These are phyloP conservation scores for Ranitomeya imitator DNA, from an alignment of 2,113 vertebrate genomes.

Conservation along the genomic window DNA sequence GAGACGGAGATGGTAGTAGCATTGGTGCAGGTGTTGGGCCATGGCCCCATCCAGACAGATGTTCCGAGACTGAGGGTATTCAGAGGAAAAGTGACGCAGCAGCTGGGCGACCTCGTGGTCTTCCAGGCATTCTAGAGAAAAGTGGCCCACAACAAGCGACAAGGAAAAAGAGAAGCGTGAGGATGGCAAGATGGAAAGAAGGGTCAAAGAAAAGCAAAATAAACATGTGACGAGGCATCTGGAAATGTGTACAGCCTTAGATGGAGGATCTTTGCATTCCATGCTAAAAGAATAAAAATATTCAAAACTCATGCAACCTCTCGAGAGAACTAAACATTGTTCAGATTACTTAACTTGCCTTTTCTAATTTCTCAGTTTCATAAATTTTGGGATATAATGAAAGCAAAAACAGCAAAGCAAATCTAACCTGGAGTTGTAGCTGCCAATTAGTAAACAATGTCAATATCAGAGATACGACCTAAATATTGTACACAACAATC, in stretches of 20 bases:
- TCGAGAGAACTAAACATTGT: background rate
- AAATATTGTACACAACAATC: background rate
- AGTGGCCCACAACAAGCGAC: conserved; percentile 60
- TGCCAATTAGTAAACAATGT: background rate
- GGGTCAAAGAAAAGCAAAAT: conserved; percentile 63
- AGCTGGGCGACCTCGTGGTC: conserved; percentile 91
- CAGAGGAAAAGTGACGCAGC: conserved; percentile 90
- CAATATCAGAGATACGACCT: background rate
- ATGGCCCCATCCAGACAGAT: conserved; percentile 88
- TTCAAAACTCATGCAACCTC: background rate
- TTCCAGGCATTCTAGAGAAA: conserved; percentile 87
- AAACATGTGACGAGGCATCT: conserved; percentile 30
- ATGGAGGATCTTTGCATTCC: background rate
- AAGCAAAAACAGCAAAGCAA: background rate
- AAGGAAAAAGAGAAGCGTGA: conserved; percentile 68
- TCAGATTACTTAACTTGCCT: background rate
- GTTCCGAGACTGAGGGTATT: conserved; percentile 80
- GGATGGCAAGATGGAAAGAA: conserved; percentile 64
- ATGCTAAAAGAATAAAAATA: conserved; percentile 33
- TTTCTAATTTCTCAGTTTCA: background rate
- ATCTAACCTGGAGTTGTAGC: background rate
- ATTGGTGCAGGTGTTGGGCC: conserved; percentile 96
- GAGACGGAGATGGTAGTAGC: conserved; percentile 98
- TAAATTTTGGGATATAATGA: background rate
- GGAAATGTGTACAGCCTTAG: conserved; percentile 7